Evolutionary conservation across 2,797 vertebrate genomes (phyloP), one percentile per base, ranked within the genome.

Genomic region (Eutrigla gurnardus): DNA sequence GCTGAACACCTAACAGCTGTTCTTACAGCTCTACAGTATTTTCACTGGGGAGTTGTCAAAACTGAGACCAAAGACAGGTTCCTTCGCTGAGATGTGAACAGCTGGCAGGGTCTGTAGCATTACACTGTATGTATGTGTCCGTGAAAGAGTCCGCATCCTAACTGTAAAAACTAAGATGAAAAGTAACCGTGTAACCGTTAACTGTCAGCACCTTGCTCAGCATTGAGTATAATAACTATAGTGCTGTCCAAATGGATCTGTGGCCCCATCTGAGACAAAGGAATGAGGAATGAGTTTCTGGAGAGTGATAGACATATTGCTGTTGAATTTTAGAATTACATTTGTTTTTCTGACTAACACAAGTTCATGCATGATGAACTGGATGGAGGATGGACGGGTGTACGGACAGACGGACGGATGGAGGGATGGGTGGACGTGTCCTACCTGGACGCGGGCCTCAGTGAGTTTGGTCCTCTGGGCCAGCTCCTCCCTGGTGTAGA

Each of bases 391-490:
- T 25, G 5, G 47, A 42, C 25, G n/a, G 43, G 1, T 37, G 33
- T 40, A 65, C 15, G 18, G 18, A 14, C 33, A 3, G 61, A 65
- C 11, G 32, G 12, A 59, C 40, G 25, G 47, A 5, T 50, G 47
- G 6, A 52, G 12, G 11, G 12, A 52, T 52, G 49, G 57, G 25
- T 42, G 39, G 54, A 9, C 8, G 15, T 4, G 43, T 74, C 11
- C 73, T 89, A 98, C 97, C 97, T 99, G 97, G 47, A 99, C 97
- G 0, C 97, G 92, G 0, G 97, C 97, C 88, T 99, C 97, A 0
- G 97, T 99, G 46, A 98, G 95, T 83, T 99, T 99, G 88, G 97
- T 98, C 87, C 97, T 94, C 93, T 99, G 97, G 0, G 97, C 97
- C 59, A 99, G 94, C 88, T 99, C 97, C 90, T 99, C 97, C 0